Percentiles rank a stretch among this genome's conserved stretches.
phyloP scores from a whole-genome alignment of 2,888 invertebrate species.

The Mimas tiliae region DNA sequence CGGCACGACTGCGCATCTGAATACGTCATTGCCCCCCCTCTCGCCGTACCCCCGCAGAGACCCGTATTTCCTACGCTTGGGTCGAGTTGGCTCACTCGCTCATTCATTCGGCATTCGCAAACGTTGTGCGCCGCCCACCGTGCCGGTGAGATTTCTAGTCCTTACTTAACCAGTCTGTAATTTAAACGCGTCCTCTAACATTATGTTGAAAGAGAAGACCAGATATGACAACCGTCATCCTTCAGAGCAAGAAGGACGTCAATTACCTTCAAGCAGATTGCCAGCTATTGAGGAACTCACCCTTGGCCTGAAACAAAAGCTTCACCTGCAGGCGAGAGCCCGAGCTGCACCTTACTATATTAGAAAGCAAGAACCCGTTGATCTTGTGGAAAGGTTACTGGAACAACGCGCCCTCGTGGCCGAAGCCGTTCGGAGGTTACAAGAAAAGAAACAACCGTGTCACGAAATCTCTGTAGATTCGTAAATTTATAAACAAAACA shows the following conservation, averaged over 20 bases:
- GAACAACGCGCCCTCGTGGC: constrained; percentile 82
- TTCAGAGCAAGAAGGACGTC: constrained; percentile 65
- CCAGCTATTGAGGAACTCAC: constrained; percentile 80
- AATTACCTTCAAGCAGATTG: constrained; percentile 68
- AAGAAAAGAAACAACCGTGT: constrained; percentile 80
- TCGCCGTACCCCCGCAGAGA: constrained; percentile 63
- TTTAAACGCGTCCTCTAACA: constrained; percentile 47
- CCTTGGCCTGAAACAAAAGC: constrained; percentile 81
- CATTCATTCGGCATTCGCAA: constrained; percentile 83
- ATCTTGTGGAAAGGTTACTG: constrained; percentile 78
- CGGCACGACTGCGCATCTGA: constrained; percentile 83
- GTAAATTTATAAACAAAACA: constrained; percentile 79
- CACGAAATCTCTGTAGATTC: constrained; percentile 82
- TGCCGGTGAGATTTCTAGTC: constrained; percentile 65
- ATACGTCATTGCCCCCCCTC: constrained; percentile 74
- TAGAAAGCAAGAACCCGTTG: constrained; percentile 83
- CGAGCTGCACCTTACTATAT: constrained; percentile 81
- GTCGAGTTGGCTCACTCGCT: constrained; percentile 76
- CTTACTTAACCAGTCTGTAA: constrained; percentile 50
- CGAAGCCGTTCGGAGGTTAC: constrained; percentile 80
- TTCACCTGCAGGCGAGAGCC: constrained; percentile 80
- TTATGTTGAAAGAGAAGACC: constrained; percentile 80
- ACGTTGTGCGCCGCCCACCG: constrained; percentile 69
- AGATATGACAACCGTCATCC: constrained; percentile 68
- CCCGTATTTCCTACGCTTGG: constrained; percentile 74